These are phyloP conservation scores for Neodiprion pinetum DNA, from an alignment of 1,140 invertebrate genomes.

Conservation along the genomic window DNA sequence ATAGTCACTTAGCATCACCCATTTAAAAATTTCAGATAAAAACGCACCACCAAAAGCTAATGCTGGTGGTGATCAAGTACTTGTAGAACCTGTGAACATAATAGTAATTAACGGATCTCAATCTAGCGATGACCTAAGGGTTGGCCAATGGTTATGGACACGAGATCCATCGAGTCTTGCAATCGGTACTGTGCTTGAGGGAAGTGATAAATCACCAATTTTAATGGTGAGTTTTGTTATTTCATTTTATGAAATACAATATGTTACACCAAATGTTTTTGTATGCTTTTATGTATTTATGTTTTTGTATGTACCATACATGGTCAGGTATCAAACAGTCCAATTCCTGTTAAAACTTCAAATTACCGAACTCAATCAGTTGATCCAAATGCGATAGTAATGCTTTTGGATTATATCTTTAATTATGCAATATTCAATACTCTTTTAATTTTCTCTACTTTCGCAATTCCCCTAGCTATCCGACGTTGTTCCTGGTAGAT, in stretches of 20 bases:
- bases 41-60: conserved; percentile 89
- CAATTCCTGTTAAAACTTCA: too few species aligned
- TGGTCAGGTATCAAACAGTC: too few species aligned
- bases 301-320: background rate
- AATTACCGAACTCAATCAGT: background rate
- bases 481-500: conserved; percentile 85
- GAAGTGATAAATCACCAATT: conserved; percentile 77
- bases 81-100: conserved; percentile 77
- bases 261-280: background rate
- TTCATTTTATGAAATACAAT: background rate
- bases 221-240: conserved; percentile 69
- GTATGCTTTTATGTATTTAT: background rate
- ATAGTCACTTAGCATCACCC: background rate
- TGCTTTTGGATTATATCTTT: background rate
- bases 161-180: conserved; percentile 82
- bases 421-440: conserved; percentile 8
- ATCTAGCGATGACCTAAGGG: conserved; percentile 88
- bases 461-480: conserved; percentile 68
- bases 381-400: background rate
- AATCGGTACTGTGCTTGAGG: conserved; percentile 79
- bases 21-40: conserved; percentile 68
- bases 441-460: conserved; percentile 16
- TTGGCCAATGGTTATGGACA: conserved; percentile 86
- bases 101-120: conserved; percentile 84
- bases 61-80: conserved; percentile 83